Base-by-base conservation (phyloP, 2,797 vertebrate genomes). In the Danio jaintianensis region DNA sequence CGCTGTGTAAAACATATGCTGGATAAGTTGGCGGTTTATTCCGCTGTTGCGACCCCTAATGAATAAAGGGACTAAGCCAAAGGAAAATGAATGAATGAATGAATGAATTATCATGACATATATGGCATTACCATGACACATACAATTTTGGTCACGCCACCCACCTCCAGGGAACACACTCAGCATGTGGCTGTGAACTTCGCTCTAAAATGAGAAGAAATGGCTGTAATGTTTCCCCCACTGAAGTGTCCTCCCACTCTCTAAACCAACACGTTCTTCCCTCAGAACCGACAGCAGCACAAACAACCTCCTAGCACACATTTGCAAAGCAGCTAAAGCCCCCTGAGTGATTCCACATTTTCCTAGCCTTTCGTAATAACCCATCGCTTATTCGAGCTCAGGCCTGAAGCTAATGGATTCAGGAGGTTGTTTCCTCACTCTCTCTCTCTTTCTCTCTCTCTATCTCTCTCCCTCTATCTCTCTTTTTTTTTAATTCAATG, bases 371-470 rank as follows among this genome's bases (percentile, higher is more conserved):
- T 75, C 81, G 76, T 87, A 86, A 84, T 83, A 88, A 82, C 77
- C 86, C 15, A 8, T 36, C 52, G 70, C 72, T 76, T 84, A 85
- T 83, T 83, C 63, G 66, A 74, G 75, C 81, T 81, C 74, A 85
- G 84, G 82, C 76, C 77, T 77, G 83, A 55, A 85, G 72, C 81
- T 85, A 86, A 87, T 87, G 85, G 85, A 86, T 86, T 85, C 85
- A 77, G 82, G 81, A 67, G 80, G 64, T 83, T 62, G 72, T 75
- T 75, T 75, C 72, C 71, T 47, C 64, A 83, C 73, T 75, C 64
- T 83, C 73, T 75, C 74, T 50, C 58, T 56, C 15, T 55, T 29
- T 29, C 29, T 29, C 29, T 29, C 3, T 29, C 29, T 29, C 29
- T 29, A 1, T 29, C 29, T 29, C 29, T 29, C 29, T 29, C 29